phyloP scores from a whole-genome alignment of 2,888 invertebrate genomes.

The Onthophagus sagittarius region DNA sequence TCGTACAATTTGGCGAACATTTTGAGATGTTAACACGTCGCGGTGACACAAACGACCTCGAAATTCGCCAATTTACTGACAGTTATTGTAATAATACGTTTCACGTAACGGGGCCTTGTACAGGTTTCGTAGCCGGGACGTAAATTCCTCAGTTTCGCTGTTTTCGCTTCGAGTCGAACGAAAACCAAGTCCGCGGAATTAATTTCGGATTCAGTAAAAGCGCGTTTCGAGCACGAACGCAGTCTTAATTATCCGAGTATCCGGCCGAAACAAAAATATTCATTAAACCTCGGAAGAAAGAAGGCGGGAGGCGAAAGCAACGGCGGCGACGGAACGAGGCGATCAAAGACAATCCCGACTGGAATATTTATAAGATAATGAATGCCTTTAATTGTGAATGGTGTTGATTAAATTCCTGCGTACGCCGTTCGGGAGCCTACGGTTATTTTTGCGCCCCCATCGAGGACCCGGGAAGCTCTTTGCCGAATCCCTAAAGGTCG shows the following conservation, averaged over 20 bases:
- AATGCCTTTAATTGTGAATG: constrained; percentile 14
- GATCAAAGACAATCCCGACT: constrained; percentile 7
- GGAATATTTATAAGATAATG: constrained; percentile 14
- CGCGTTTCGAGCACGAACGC: background rate
- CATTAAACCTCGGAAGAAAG: background rate
- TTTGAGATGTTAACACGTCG: background rate
- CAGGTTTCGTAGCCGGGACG: too few species aligned
- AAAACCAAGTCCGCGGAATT: background rate
- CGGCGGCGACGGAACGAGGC: background rate
- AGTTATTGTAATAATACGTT: background rate
- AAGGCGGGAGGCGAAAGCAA: background rate
- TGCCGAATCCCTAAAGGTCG: background rate
- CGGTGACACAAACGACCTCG: background rate
- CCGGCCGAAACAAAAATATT: background rate
- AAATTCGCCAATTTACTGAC: background rate
- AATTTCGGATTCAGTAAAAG: background rate
- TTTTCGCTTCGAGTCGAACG: background rate
- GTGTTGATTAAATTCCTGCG: constrained; percentile 16
- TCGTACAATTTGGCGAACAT: background rate
- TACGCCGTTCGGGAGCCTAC: background rate
- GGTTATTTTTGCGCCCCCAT: constrained; percentile 8
- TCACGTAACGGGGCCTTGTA: background rate
- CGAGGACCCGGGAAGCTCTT: background rate
- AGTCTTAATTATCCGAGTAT: background rate
- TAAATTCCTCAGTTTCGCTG: background rate